These are phyloP conservation scores for Nannospalax galili DNA, from an alignment of 2,113 vertebrate species.

Conservation along the genomic window DNA sequence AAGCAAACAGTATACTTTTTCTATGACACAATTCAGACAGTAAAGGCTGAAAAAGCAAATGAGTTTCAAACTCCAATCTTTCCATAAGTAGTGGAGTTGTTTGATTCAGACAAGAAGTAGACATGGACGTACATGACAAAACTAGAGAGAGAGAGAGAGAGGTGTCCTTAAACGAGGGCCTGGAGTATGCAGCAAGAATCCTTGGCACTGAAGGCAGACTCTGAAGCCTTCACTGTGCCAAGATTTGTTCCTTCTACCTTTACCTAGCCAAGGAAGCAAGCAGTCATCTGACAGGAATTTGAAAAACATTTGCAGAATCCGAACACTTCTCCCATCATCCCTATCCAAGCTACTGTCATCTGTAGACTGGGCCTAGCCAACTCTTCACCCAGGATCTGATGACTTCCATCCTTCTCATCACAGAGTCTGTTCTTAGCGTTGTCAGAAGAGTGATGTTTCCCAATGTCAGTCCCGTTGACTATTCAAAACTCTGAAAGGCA, in stretches of 20 bases:
- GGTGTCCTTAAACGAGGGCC: background rate
- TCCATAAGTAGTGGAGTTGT: background rate
- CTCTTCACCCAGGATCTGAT: background rate
- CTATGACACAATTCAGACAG: background rate
- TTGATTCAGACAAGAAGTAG: background rate
- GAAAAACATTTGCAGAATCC: background rate
- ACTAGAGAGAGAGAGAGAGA: background rate
- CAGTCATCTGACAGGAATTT: background rate
- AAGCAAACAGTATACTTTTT: background rate
- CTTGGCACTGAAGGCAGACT: background rate
- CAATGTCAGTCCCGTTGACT: background rate
- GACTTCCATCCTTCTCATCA: background rate
- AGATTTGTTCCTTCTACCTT: background rate
- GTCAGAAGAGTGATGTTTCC: background rate
- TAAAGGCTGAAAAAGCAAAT: background rate
- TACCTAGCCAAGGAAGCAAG: background rate
- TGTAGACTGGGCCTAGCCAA: background rate
- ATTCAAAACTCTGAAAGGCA: background rate
- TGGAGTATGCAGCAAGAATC: accelerated
- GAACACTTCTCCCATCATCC: background rate
- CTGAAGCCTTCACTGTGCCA: background rate
- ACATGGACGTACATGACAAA: background rate
- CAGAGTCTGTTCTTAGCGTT: accelerated
- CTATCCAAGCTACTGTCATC: background rate
- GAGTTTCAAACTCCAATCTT: background rate